phyloP scores from a whole-genome alignment of 2,888 invertebrate species.

The Orthosia gracilis region DNA sequence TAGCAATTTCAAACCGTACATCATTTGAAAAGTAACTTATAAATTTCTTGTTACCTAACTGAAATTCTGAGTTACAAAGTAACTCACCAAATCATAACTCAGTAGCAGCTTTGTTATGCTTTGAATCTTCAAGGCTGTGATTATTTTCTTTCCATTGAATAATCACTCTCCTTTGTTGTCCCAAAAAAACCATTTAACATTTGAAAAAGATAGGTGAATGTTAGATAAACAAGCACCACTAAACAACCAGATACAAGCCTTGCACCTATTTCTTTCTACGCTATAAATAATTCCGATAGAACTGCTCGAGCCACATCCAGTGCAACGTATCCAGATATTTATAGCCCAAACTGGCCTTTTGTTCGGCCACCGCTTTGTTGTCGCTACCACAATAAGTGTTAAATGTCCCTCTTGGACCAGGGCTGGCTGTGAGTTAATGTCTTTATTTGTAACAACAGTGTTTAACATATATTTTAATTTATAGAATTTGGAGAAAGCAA shows the following conservation, averaged over 20 bases:
- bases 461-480: neutral
- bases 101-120: neutral
- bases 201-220: neutral
- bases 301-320: slow-evolving; percentile 63
- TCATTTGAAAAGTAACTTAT: too few species aligned
- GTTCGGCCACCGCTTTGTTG: slow-evolving; percentile 81
- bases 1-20: too few species aligned
- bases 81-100: neutral
- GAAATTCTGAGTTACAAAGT: neutral
- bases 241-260: slow-evolving; percentile 1
- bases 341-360: slow-evolving; percentile 73
- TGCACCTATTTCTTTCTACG: slow-evolving; percentile 1
- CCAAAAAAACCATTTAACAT: neutral
- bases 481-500: neutral
- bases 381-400: slow-evolving; percentile 84
- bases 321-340: slow-evolving; percentile 50
- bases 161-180: neutral
- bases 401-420: slow-evolving; percentile 78
- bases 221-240: slow-evolving; percentile 2
- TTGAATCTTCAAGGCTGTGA: neutral
- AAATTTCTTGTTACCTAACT: too few species aligned
- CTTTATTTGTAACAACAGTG: slow-evolving; percentile 42
- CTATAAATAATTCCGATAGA: slow-evolving; percentile 47
- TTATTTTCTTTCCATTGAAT: neutral
- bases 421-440: slow-evolving; percentile 59